A percentile compares a stretch with the other conserved stretches of the same genome.
Conservation (phyloP, 2,888 invertebrate species). For the Tromatobia lineatoria region DNA sequence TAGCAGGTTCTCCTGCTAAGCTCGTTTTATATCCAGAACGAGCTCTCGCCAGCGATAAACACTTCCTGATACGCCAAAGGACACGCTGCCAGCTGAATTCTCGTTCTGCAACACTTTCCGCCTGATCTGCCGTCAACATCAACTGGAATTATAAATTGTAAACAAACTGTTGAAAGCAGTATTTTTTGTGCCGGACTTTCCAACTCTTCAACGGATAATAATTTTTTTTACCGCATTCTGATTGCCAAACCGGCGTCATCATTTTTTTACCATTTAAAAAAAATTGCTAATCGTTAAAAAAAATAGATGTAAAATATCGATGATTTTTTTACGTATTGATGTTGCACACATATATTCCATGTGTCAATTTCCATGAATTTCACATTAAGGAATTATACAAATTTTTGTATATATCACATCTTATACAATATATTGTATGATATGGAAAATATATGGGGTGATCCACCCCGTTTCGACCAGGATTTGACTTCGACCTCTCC, state of each 20-base stretch:
- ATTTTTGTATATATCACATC: too few relatives aligned
- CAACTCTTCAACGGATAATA: neutral
- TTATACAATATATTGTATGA: too few relatives aligned
- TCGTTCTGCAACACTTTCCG: constrained; percentile 25
- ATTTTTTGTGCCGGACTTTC: neutral
- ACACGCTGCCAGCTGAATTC: constrained; percentile 22
- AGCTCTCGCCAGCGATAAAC: constrained; percentile 40
- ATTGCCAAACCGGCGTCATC: neutral
- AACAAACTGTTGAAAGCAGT: neutral
- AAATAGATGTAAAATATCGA: too few relatives aligned
- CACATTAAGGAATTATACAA: too few relatives aligned
- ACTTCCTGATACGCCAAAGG: constrained; percentile 63
- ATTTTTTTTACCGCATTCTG: neutral
- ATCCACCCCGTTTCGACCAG: too few relatives aligned
- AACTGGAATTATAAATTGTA: neutral
- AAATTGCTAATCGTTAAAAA: too few relatives aligned
- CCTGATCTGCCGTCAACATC: neutral
- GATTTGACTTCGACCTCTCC: too few relatives aligned
- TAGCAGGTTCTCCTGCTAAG: constrained; percentile 64
- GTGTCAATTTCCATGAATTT: too few relatives aligned
- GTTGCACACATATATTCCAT: too few relatives aligned
- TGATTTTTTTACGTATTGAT: too few relatives aligned
- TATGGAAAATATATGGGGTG: too few relatives aligned
- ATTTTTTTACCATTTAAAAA: too few relatives aligned
- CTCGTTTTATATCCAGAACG: constrained; percentile 56